Percentiles rank a stretch among this genome's conserved stretches.
Conservation (phyloP, 2,888 invertebrate genomes). For the Stenodera caucasica region DNA sequence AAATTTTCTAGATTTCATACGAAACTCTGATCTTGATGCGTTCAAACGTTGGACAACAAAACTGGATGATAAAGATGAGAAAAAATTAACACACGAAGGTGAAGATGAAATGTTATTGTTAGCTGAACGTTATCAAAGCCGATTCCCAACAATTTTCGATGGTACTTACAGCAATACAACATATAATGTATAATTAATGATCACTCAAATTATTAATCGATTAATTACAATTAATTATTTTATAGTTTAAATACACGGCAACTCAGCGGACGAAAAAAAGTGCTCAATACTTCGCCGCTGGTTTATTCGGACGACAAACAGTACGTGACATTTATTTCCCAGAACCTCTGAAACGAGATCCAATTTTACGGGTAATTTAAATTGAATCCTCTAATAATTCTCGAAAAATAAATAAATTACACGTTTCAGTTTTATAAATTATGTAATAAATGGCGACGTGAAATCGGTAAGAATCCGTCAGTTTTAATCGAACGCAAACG, state of each 20-base stretch:
- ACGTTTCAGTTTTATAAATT: constrained; percentile 53
- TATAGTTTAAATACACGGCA: constrained; percentile 75
- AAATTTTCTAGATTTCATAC: constrained; percentile 36
- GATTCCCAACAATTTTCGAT: constrained; percentile 68
- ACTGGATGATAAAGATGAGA: constrained; percentile 60
- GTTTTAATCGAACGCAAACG: constrained; percentile 38
- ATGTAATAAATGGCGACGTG: constrained; percentile 49
- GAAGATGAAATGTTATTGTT: constrained; percentile 73
- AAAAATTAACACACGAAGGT: constrained; percentile 71
- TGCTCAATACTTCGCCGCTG: constrained; percentile 72
- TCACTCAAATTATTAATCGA: not conserved
- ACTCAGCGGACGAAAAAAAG: constrained; percentile 77
- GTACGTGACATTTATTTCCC: constrained; percentile 67
- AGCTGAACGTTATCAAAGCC: constrained; percentile 71
- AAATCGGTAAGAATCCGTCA: constrained; percentile 48
- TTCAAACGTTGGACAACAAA: constrained; percentile 61
- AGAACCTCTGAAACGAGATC: constrained; percentile 60
- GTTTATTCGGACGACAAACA: constrained; percentile 70
- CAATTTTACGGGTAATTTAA: constrained; percentile 49
- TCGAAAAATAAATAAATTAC: too few relatives aligned
- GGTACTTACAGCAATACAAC: constrained; percentile 64
- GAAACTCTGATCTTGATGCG: constrained; percentile 42
- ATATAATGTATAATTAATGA: constrained; percentile 52
- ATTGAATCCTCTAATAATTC: not conserved
- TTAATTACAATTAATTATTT: constrained; percentile 30